phyloP scores from a whole-genome alignment of 2,888 invertebrate genomes.

The Micropterix aruncella region DNA sequence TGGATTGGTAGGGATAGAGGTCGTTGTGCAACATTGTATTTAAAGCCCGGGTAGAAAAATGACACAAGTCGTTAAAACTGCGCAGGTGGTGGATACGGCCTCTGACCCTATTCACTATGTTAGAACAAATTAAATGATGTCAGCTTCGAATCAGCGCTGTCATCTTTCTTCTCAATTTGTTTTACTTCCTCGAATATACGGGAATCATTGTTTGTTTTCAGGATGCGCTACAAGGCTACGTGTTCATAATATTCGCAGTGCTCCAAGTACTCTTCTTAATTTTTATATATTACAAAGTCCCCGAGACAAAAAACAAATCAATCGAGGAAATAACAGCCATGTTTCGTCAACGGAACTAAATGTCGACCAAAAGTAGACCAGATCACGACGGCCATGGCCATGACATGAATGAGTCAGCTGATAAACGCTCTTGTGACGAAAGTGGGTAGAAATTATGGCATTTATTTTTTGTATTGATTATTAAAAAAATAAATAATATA shows the following conservation, averaged over 20 bases:
- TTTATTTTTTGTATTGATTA: no score
- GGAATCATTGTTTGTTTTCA: conserved; percentile 21
- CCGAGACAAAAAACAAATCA: conserved; percentile 80
- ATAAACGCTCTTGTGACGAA: no score
- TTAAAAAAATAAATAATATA: no score
- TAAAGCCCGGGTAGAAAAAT: no score
- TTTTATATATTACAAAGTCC: conserved; percentile 74
- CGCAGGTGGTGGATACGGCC: conserved; percentile 2
- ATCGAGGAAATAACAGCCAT: conserved; percentile 73
- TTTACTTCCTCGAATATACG: background rate
- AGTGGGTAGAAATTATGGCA: no score
- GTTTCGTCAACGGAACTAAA: conserved; percentile 47
- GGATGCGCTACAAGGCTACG: conserved; percentile 47
- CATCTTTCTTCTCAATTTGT: background rate
- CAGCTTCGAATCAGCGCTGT: background rate
- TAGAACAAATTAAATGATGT: no score
- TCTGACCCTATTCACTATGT: no score
- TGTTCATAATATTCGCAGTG: conserved; percentile 67
- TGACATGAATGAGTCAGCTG: no score
- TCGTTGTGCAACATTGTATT: no score
- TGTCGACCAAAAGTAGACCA: background rate
- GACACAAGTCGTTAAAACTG: background rate
- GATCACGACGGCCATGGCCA: no score
- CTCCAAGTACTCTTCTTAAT: conserved; percentile 57
- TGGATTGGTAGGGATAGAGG: no score